These are phyloP conservation scores for Sebastes matsubarae DNA, from an alignment of 2,797 vertebrate genomes.

Conservation along the genomic window DNA sequence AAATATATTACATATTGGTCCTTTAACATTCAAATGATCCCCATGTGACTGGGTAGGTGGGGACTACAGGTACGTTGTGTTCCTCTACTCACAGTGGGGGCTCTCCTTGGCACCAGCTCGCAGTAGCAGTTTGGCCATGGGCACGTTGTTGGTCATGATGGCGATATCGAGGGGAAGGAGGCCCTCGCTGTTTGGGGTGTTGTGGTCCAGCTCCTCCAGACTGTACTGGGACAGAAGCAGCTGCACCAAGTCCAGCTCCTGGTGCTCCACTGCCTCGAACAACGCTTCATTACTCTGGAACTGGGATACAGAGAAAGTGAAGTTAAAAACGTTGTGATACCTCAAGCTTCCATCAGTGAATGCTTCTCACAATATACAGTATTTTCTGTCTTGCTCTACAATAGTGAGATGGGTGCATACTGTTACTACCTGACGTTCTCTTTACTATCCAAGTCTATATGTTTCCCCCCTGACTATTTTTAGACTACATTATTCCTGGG, in stretches of 20 bases:
- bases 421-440: constrained; percentile 16
- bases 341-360: background rate
- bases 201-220: constrained; percentile 91
- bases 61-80: background rate
- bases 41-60: background rate
- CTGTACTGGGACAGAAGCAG: constrained; percentile 90
- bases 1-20: no score
- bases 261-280: constrained; percentile 93
- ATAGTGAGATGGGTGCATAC: background rate
- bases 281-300: constrained; percentile 90
- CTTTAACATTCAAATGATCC: background rate
- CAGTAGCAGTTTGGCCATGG: constrained; percentile 89
- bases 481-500: constrained; percentile 50
- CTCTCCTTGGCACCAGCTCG: constrained; percentile 91
- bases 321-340: background rate
- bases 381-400: background rate
- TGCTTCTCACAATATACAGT: background rate
- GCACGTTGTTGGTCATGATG: constrained; percentile 94
- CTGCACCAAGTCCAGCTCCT: constrained; percentile 90
- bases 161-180: constrained; percentile 93
- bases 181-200: constrained; percentile 94
- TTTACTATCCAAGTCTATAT: constrained; percentile 17
- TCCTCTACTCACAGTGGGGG: constrained; percentile 90
- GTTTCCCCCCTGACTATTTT: constrained; percentile 57
- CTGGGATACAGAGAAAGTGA: constrained; percentile 65